Base-by-base conservation (phyloP, 2,888 invertebrate genomes). In the Hedya salicella region DNA sequence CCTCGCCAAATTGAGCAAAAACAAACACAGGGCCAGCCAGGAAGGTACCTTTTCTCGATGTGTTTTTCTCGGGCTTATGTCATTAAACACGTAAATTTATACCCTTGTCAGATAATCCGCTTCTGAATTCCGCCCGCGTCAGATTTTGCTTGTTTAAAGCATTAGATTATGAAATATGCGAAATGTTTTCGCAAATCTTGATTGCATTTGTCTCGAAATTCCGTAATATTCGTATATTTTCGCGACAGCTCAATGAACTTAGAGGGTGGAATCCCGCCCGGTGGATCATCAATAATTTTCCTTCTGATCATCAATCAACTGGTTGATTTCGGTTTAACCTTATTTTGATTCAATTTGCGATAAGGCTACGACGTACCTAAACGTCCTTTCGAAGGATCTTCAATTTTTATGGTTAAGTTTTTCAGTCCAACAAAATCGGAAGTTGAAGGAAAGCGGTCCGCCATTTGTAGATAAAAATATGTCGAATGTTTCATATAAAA, bases 231-330 rank as follows among this genome's bases (percentile, higher is more conserved):
- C 13, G 17, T 6, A 36, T 32, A 52, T 52, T 52, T 52, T n/a
- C 25, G 5, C 36, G 6, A 2, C 36, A 25, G 17, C 36, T 9
- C 36, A 1, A 13, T 13, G 36, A 52, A 52, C 52, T 13, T 13
- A n/a, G n/a, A n/a, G n/a, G n/a, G n/a, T n/a, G n/a, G n/a, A n/a
- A n/a, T n/a, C n/a, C n/a, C n/a, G n/a, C n/a, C n/a, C n/a, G n/a
- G 16, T 25, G 14, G 16, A 19, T 50, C 50, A n/a, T 16, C 16
- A n/a, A 32, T 50, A n/a, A 32, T 50, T 30, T 16, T 16, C 16
- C 2, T 50, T 9, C 9, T 14, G 1, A 32, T 36, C 52, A 52
- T 52, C 52, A 36, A 52, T 52, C 50, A 52, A 32, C 50, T 36
- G 36, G 36, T 11, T 36, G 8, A 36, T 36, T 36, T 36, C 32